Conservation (phyloP, 1,140 invertebrate genomes). For the Nasonia giraulti region DNA sequence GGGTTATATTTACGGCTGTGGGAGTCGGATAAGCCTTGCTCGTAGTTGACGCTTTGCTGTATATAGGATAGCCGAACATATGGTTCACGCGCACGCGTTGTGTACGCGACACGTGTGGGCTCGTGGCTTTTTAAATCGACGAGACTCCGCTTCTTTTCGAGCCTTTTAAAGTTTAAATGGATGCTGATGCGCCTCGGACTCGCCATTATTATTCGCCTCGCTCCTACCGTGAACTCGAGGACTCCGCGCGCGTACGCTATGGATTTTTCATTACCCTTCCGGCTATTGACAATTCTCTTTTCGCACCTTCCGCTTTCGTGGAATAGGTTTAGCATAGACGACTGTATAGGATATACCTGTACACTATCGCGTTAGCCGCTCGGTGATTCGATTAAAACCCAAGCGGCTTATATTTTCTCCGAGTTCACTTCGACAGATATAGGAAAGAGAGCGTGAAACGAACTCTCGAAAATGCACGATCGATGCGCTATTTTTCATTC, state of each 20-base stretch:
- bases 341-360: not conserved
- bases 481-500: too few relatives aligned
- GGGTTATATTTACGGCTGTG: not conserved
- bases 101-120: conserved; percentile 11
- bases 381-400: not conserved
- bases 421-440: too few relatives aligned
- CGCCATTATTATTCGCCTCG: not conserved
- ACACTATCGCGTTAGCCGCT: not conserved
- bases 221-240: not conserved
- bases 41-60: too few relatives aligned
- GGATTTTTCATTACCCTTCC: not conserved
- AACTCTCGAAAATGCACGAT: too few relatives aligned
- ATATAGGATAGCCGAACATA: too few relatives aligned
- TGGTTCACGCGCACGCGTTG: too few relatives aligned
- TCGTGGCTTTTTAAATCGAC: not conserved
- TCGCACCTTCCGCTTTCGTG: conserved; percentile 2
- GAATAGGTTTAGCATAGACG: not conserved
- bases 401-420: too few relatives aligned
- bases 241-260: not conserved
- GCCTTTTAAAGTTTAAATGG: conserved; percentile 25
- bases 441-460: too few relatives aligned
- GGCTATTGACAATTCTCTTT: not conserved
- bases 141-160: not conserved
- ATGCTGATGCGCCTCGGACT: too few relatives aligned
- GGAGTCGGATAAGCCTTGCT: too few relatives aligned